Conservation (phyloP, 2,888 invertebrate species). For the Eledona agricola region DNA sequence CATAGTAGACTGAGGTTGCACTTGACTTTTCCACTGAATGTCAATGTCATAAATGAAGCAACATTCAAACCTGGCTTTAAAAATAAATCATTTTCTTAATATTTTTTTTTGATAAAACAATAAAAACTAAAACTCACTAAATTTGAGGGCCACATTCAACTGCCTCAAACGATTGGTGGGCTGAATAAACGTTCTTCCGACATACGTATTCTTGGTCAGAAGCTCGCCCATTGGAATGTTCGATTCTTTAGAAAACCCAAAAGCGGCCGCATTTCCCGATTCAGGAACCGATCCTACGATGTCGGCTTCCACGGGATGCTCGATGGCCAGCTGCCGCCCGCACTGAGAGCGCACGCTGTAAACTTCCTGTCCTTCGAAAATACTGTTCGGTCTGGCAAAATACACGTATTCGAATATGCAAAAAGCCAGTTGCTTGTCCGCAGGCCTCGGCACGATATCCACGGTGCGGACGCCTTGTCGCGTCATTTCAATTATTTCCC, state of each 20-base stretch:
- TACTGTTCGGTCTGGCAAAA: constrained; percentile 94
- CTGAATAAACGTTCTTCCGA: constrained; percentile 98
- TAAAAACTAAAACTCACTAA: constrained; percentile 71
- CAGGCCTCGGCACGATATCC: constrained; percentile 84
- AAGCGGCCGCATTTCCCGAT: constrained; percentile 95
- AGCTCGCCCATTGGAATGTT: constrained; percentile 93
- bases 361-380: constrained; percentile 97
- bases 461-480: constrained; percentile 84
- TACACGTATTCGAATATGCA: constrained; percentile 99
- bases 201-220: constrained; percentile 94
- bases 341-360: constrained; percentile 93
- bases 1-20: too few species aligned
- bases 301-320: constrained; percentile 91
- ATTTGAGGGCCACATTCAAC: constrained; percentile 94
- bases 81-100: constrained; percentile 12
- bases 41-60: background rate
- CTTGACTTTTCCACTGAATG: too few species aligned
- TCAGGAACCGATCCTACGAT: constrained; percentile 98
- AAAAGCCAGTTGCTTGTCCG: constrained; percentile 84
- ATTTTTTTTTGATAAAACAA: too few species aligned
- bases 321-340: constrained; percentile 89
- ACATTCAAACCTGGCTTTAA: too few species aligned
- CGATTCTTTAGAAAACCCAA: constrained; percentile 91
- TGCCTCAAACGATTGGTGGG: constrained; percentile 90
- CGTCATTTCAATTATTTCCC: constrained; percentile 94